These are phyloP conservation scores for Lacerta viridis DNA, from an alignment of 2,797 vertebrate species.

Conservation along the genomic window DNA sequence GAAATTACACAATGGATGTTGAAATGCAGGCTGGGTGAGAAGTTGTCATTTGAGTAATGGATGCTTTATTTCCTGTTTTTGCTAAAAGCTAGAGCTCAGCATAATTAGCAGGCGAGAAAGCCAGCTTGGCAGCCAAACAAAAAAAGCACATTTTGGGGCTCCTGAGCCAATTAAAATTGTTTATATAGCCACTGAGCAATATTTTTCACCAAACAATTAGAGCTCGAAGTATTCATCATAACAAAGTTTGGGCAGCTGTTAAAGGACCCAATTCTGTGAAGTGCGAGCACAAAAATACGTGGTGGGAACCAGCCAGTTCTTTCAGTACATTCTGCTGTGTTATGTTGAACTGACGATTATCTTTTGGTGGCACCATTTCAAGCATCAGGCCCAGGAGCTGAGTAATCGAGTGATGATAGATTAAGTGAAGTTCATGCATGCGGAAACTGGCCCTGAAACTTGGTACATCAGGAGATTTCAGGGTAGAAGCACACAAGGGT, in stretches of 20 bases:
- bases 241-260: conserved; percentile 54
- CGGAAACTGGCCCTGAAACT: background rate
- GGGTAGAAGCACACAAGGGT: background rate
- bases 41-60: conserved; percentile 86
- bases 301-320: background rate
- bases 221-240: conserved; percentile 67
- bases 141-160: conserved; percentile 81
- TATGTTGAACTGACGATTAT: background rate
- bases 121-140: conserved; percentile 82
- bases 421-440: background rate
- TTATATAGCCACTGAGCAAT: conserved; percentile 79
- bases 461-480: background rate
- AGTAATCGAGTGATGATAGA: background rate
- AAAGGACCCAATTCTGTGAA: conserved; percentile 28
- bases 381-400: background rate
- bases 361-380: background rate
- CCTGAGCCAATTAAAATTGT: conserved; percentile 83
- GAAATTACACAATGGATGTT: conserved; percentile 87
- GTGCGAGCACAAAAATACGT: background rate
- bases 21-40: conserved; percentile 84
- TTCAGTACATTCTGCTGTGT: background rate
- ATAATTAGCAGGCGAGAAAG: conserved; percentile 84
- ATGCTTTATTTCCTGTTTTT: conserved; percentile 87
- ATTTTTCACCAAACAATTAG: conserved; percentile 79
- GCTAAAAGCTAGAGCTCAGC: conserved; percentile 81